phyloP scores from a whole-genome alignment of 2,113 vertebrate species.

The Muntiacus reevesi region DNA sequence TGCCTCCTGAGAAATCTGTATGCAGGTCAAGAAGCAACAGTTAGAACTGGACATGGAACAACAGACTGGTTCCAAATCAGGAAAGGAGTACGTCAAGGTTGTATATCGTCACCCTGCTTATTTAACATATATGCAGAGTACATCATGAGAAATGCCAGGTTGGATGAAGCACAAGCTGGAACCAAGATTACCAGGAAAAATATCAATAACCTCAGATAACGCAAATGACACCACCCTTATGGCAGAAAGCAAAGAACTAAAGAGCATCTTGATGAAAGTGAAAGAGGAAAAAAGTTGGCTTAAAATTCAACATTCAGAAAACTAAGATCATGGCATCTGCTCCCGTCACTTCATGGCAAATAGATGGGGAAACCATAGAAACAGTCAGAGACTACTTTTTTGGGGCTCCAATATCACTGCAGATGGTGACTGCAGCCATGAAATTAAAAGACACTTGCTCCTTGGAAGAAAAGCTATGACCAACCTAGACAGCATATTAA shows the following conservation, averaged over 20 bases:
- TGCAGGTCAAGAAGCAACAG: not conserved
- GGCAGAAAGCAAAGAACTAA: not conserved
- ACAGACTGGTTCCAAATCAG: not conserved
- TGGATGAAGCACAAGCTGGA: not conserved
- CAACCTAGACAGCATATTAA: not conserved
- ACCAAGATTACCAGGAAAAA: too few species aligned
- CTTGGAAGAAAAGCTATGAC: not conserved
- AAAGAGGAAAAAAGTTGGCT: not conserved
- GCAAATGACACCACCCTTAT: not conserved
- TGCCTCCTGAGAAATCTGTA: not conserved
- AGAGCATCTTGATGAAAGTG: not conserved
- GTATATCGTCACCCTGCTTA: not conserved
- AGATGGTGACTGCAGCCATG: not conserved
- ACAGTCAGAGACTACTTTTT: not conserved
- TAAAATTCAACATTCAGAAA: not conserved
- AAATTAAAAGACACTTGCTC: not conserved
- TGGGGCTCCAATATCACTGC: not conserved
- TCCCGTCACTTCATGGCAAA: not conserved
- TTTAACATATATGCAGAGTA: not conserved
- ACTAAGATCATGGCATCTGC: not conserved
- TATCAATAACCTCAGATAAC: not conserved
- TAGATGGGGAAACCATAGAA: not conserved
- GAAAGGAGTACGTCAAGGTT: not conserved
- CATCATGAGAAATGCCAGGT: not conserved
- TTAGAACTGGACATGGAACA: not conserved